A percentile compares a stretch with the other conserved stretches of the same genome.
Evolutionary conservation across 2,113 vertebrate species (phyloP).

Genomic region (Phoxinus phoxinus): DNA sequence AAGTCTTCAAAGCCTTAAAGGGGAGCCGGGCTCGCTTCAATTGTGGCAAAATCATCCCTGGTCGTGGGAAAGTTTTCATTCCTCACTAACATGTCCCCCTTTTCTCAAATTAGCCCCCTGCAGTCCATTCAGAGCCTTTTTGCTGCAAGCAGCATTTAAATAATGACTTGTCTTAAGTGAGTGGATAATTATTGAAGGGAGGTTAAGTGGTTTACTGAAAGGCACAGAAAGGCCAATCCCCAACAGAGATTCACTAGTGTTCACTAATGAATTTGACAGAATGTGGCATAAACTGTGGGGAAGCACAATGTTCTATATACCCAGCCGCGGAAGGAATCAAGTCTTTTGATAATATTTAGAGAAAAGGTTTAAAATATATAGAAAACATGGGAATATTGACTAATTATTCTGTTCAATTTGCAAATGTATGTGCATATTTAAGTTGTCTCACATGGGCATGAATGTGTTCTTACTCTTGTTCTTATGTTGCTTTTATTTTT

Average conservation of each 20-base stretch:
- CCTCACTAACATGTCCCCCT: not conserved
- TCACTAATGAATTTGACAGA: slow-evolving; percentile 37
- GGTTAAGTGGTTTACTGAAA: slow-evolving; percentile 47
- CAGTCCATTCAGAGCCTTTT: slow-evolving; percentile 28
- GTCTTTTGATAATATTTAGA: not conserved
- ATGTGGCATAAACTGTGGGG: not conserved
- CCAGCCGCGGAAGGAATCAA: not conserved
- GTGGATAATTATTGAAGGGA: slow-evolving; percentile 43
- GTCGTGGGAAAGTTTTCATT: not conserved
- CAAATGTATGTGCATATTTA: not conserved
- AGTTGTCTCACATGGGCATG: not conserved
- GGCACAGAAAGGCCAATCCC: slow-evolving; percentile 22
- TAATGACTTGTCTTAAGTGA: slow-evolving; percentile 39
- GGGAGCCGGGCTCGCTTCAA: not conserved
- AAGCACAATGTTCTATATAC: not conserved
- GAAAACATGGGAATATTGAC: not conserved
- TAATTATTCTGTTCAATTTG: not conserved
- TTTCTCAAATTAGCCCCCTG: slow-evolving; percentile 18
- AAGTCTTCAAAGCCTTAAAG: not conserved
- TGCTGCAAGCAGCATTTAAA: slow-evolving; percentile 16
- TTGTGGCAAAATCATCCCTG: not conserved
- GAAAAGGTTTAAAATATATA: not conserved
- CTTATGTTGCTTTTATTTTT: not conserved
- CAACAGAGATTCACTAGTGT: slow-evolving; percentile 31
- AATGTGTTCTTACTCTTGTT: not conserved